Evolutionary conservation across 2,113 vertebrate genomes (phyloP), one percentile per base, ranked within the genome.

Genomic region (Tragelaphus imberbis): DNA sequence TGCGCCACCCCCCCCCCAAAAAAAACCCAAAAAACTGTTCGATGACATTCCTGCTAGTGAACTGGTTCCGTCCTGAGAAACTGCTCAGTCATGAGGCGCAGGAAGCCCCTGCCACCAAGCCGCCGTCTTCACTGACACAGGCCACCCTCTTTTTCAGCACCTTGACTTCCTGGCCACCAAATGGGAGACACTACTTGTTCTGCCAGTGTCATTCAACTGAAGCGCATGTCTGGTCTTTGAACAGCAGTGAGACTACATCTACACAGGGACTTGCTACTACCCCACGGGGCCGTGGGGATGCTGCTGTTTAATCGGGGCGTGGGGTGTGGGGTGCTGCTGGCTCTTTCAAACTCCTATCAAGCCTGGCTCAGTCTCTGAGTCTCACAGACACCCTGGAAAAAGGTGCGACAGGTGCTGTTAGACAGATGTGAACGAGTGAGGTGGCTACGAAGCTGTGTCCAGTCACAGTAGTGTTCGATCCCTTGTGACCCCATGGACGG

Each of bases 191-290:
- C 25, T 8, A 47, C 15, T 28, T 84, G 28, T 17, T 36, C 36
- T 65, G 3, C 13, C 19, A 2, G 61, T 40, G 30, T 33, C 49
- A 10, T 6, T 53, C 27, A 10, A 1, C 2, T 58, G 59, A 77
- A 90, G 61, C 4, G 23, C 84, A 47, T 16, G 1, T n/a, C 9
- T 53, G 81, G 27, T 3, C 21, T 13, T 58, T 14, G 1, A n/a
- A 47, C 11, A 55, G n/a, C 15, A 28, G 30, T 1, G 36, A 51
- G 3, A 28, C 84, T 21, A 1, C 3, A 7, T 13, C 44, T 36
- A 1, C 11, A 2, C 0, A 17, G 44, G 58, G 30, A n/a, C 25
- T 27, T 14, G 8, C 0, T 5, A 15, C 40, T 25, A 3, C 8
- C 0, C n/a, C 65, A 11, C 65, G 21, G 30, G 2, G 40, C n/a